A percentile compares a stretch with the other conserved stretches of the same genome.
Conservation (phyloP, 23 tunicate species). For the Halocynthia aurantium region DNA sequence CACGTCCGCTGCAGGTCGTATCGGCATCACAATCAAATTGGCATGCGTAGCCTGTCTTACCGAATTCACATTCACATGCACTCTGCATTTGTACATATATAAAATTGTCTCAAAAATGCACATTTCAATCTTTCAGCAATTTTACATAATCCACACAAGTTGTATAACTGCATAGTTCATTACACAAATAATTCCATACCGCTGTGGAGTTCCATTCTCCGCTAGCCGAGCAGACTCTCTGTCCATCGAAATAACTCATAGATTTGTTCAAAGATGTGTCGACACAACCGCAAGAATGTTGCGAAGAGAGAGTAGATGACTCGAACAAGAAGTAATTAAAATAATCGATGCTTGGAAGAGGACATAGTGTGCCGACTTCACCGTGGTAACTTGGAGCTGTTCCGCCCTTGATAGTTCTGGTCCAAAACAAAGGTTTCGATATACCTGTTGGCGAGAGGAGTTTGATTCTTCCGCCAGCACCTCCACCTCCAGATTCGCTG, state of each 20-base stretch:
- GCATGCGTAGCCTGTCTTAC: conserved; percentile 17
- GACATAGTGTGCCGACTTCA: conserved; percentile 8
- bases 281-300: conserved; percentile 10
- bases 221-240: background rate
- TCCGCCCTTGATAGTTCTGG: conserved; percentile 11
- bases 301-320: background rate
- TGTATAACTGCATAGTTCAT: too few relatives aligned
- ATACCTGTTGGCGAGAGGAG: conserved; percentile 10
- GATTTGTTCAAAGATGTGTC: background rate
- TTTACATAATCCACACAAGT: too few relatives aligned
- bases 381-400: conserved; percentile 1
- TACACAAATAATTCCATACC: too few relatives aligned
- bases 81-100: too few relatives aligned
- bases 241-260: background rate
- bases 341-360: conserved; percentile 17
- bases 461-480: conserved; percentile 21
- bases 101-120: too few relatives aligned
- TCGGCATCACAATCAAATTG: conserved; percentile 12
- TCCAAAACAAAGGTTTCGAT: conserved; percentile 29
- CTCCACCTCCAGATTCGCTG: conserved; percentile 17
- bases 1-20: conserved; percentile 22
- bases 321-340: background rate
- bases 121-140: too few relatives aligned
- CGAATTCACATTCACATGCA: conserved; percentile 9
- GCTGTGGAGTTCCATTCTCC: conserved; percentile 17